Percentiles rank a stretch among this genome's conserved stretches.
Evolutionary conservation across 1,140 invertebrate species (phyloP).

Genomic region (Euschistus heros): DNA sequence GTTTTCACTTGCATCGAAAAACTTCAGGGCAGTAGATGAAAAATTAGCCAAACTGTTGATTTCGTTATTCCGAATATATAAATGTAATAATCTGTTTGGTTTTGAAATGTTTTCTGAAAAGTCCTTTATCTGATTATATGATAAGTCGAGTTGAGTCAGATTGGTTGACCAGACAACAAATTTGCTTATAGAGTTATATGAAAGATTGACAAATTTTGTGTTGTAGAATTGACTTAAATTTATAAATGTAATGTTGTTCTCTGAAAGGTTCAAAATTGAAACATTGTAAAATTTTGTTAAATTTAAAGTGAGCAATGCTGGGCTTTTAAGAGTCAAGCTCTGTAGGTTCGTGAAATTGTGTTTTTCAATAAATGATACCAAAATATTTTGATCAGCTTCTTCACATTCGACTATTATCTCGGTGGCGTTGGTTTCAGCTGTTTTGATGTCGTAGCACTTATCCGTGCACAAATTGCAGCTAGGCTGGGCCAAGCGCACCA

Average conservation of each 20-base stretch:
- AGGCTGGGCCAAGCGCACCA: conserved; percentile 6
- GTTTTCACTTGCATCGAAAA: conserved; percentile 21
- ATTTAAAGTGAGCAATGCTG: background rate
- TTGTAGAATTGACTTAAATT: conserved; percentile 10
- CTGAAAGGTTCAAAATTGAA: conserved; percentile 12
- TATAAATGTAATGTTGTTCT: conserved; percentile 10
- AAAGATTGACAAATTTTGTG: conserved; percentile 15
- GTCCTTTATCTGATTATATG: conserved; percentile 17
- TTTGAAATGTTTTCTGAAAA: conserved; percentile 10
- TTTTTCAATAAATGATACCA: background rate
- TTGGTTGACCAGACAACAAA: conserved; percentile 11
- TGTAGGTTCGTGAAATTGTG: conserved; percentile 12
- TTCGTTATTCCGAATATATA: conserved; percentile 19
- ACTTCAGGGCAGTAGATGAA: conserved; percentile 4
- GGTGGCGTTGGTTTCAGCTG: background rate
- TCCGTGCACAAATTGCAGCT: background rate
- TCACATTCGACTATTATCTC: background rate
- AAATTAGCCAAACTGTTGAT: conserved; percentile 19
- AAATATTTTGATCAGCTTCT: background rate
- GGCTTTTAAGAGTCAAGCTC: background rate
- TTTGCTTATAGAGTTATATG: conserved; percentile 15
- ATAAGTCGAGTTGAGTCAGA: conserved; percentile 21
- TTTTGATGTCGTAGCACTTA: background rate
- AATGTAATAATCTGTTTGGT: conserved; percentile 10
- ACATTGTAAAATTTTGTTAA: conserved; percentile 15